Conservation (phyloP, 2,797 vertebrate species). For the Orestias chungarensis region DNA sequence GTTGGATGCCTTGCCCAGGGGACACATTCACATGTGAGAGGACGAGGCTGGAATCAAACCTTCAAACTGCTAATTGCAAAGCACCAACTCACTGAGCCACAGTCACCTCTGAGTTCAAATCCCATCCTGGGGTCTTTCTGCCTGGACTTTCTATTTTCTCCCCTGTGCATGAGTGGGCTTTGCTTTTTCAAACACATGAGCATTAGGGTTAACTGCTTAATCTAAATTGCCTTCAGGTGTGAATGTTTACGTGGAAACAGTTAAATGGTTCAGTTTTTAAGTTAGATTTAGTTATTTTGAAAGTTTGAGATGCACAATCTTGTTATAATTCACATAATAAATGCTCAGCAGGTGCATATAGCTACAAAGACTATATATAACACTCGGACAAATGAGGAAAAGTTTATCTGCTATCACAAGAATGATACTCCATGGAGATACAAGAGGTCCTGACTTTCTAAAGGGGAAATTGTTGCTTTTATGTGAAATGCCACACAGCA, state of each 20-base stretch:
- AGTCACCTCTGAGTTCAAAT: background rate
- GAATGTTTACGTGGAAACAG: background rate
- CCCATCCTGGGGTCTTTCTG: background rate
- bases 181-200: background rate
- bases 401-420: slow-evolving; percentile 1
- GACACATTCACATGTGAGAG: too few species aligned
- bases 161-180: background rate
- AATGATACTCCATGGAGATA: background rate
- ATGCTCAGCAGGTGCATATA: slow-evolving; percentile 27
- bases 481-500: slow-evolving; percentile 42
- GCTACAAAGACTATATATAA: slow-evolving; percentile 9
- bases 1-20: too few species aligned
- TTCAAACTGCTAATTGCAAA: too few species aligned
- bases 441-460: slow-evolving; percentile 21
- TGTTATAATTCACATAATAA: background rate
- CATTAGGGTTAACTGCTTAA: background rate
- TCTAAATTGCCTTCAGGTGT: background rate
- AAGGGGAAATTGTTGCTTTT: slow-evolving; percentile 15
- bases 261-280: background rate
- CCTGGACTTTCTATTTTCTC: background rate
- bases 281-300: background rate
- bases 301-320: background rate
- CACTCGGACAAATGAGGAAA: slow-evolving; percentile 8
- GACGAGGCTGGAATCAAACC: too few species aligned
- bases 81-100: too few species aligned